Conservation (phyloP, 2,888 invertebrate species). For the Platycheirus albimanus region DNA sequence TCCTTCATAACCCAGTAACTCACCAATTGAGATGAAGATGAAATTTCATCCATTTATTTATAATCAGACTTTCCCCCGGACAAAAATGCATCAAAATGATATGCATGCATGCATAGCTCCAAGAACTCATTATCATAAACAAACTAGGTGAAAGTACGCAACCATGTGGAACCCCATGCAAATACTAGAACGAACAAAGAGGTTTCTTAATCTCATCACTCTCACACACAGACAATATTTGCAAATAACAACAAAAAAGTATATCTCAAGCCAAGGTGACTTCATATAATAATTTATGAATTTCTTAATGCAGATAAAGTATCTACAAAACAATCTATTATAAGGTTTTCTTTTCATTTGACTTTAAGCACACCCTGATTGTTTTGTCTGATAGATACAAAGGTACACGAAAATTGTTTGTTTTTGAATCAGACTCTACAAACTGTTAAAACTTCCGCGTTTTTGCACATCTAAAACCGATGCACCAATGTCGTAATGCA, state of each 20-base stretch:
- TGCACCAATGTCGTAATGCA: constrained; percentile 15
- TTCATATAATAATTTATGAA: neutral
- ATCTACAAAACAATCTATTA: neutral
- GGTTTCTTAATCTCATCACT: neutral
- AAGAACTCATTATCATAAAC: constrained; percentile 21
- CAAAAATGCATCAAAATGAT: constrained; percentile 25
- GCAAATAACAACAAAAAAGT: constrained; percentile 22
- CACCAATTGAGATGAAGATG: constrained; percentile 19
- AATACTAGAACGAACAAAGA: constrained; percentile 36
- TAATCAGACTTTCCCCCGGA: neutral
- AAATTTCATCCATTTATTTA: neutral
- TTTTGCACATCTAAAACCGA: constrained; percentile 17
- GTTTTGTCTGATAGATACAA: constrained; percentile 26
- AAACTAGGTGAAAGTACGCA: constrained; percentile 58
- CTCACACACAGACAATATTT: neutral
- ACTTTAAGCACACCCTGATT: constrained; percentile 18
- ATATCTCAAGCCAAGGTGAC: constrained; percentile 28
- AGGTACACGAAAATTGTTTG: constrained; percentile 2
- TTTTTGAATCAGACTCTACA: too few species aligned
- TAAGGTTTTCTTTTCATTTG: neutral
- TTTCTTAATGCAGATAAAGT: neutral
- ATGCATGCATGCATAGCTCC: constrained; percentile 23
- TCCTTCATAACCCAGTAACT: constrained; percentile 3
- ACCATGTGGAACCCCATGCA: constrained; percentile 62
- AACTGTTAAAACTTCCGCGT: constrained; percentile 46